Evolutionary conservation across 2,888 invertebrate species (phyloP), one percentile per base, ranked within the genome.

Genomic region (Sarcophaga rosellei): DNA sequence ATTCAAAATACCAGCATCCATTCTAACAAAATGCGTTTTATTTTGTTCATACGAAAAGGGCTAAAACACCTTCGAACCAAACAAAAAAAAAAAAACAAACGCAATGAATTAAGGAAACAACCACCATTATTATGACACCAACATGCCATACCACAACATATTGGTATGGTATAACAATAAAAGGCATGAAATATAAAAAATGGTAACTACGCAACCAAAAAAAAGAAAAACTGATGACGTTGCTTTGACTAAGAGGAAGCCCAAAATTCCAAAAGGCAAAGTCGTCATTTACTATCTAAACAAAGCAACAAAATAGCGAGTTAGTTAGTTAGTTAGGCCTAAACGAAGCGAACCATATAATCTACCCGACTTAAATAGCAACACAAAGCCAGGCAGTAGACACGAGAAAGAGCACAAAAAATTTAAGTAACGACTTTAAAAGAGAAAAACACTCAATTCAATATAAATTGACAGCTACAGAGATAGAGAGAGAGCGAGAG

Each of bases 191-290:
- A 35, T 35, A 35, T 63, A n/a, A n/a, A 70, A 81, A 65, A n/a
- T 81, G 81, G 86, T 84, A 81, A 81, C 86, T 84, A 86, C 84
- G 84, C 74, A 81, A 86, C 81, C 65, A 45, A 75, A 20, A 57
- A 61, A 15, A 77, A 23, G 57, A 70, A 57, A 65, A 73, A 63
- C 25, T 84, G 70, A 81, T 81, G 84, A 81, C 78, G 86, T 75
- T 78, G 75, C 65, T 20, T 75, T 75, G 61, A 53, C 15, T 76
- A 75, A 61, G 17, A 66, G 72, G 53, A 80, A 80, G 74, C 62
- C 62, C 66, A 73, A 59, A 83, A 76, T 70, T 53, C 70, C 74
- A 79, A 4, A 21, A 73, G 47, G 53, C 59, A 65, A 35, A 45
- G 23, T 53, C 53, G 17, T 17, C 17, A 53, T 53, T 17, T 53